Base-by-base conservation (phyloP, 2,888 invertebrate species). In the Tenthredo notha region DNA sequence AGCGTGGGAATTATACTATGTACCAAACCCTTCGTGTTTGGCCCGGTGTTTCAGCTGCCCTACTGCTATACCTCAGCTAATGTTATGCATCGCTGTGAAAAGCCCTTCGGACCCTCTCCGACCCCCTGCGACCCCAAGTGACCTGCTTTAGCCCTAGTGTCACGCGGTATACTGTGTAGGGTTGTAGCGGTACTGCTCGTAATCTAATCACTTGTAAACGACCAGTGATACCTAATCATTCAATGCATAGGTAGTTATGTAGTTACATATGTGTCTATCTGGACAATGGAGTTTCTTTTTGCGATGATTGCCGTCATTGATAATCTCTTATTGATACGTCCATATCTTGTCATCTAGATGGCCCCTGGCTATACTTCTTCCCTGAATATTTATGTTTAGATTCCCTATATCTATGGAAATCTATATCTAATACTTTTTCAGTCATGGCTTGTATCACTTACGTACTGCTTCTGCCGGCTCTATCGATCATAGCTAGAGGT, bases 1-100 rank as follows among this genome's bases (percentile, higher is more conserved):
- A 92, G 91, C 92, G 92, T 92, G 92, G 91, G 92, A 92, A 92
- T 83, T 40, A 74, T 21, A 74, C n/a, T 74, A 74, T 43, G 12
- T 40, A 70, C 43, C 75, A 54, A 77, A 54, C 77, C 77, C 77
- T 77, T 54, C 77, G 50, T 77, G 29, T 29, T 29, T 54, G 37
- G 25, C 61, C 58, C 61, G 77, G 77, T 77, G 47, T n/a, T n/a
- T 18, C 50, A 18, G 29, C 50, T 25, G 29, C 7, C 21, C 15
- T 33, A 77, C 50, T 40, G 29, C 40, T 43, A 10, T 50, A 77
- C 43, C n/a, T 33, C 37, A 37, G 43, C 82, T 82, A 82, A 82
- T 67, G 82, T 67, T 82, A 82, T 65, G 43, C 82, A 54, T 67
- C 67, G 7, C 37, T 15, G 65, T 82, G 65, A 33, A 82, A 43